Evolutionary conservation across 1,140 invertebrate species (phyloP), one percentile per base, ranked within the genome.

Genomic region (Marisa cornuarietis): DNA sequence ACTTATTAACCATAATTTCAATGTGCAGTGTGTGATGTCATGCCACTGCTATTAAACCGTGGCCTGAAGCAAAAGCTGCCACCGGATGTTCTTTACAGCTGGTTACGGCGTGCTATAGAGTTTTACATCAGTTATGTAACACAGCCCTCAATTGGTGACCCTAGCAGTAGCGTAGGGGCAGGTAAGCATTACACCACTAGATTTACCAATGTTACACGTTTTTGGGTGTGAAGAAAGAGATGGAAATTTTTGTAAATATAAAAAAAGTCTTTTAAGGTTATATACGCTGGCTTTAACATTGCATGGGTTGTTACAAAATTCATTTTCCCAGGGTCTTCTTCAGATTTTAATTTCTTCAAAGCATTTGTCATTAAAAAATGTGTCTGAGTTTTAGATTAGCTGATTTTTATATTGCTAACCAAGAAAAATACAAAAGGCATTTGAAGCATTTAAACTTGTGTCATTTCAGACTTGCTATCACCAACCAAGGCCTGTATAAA

Each of bases 21-120:
- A 7, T 26, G 75, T 80, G 18, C 80, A 92, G 91, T 95, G 14
- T 95, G 94, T 83, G 95, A 96, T 87, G 93, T 95, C 31, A 89
- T 95, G 77, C 95, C 95, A 16, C 89, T 96, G 61, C 90, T 96
- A n/a, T 93, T 90, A 22, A 93, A 86, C 42, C 84, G 84, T 61
- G 74, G 93, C 77, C 92, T 92, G 74, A 92, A 93, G 74, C 87
- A 91, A 16, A 89, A 93, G 20, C 90, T 96, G 79, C 93, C 93
- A 79, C 90, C 93, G 63, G 93, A 95, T 85, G 91, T 94, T 63
- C 90, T 95, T 58, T 93, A 95, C 83, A 92, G 93, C 80, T 91
- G 95, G 82, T 90, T 94, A 58, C 91, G 93, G 81, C 93, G 93
- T 87, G 90, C 92, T n/a, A 91, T 93, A 71, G 93, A 93, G 85